These are phyloP conservation scores for Urosaurus nigricauda DNA, from an alignment of 2,797 vertebrate genomes.

Conservation along the genomic window DNA sequence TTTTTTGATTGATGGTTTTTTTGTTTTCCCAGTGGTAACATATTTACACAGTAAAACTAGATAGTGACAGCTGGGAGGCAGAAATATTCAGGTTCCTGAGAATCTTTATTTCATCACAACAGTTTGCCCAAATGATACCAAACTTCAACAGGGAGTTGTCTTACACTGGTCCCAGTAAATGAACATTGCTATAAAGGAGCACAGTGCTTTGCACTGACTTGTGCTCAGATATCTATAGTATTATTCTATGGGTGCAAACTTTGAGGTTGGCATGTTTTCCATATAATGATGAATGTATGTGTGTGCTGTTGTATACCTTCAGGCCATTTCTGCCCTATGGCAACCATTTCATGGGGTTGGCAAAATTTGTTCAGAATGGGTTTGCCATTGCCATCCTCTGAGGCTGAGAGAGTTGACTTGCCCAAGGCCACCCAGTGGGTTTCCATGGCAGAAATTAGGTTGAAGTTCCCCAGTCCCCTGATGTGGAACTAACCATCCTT, in stretches of 20 bases:
- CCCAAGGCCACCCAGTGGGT: no score
- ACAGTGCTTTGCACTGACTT: neutral
- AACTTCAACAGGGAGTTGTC: neutral
- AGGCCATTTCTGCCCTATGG: no score
- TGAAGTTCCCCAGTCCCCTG: neutral
- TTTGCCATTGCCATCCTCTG: no score
- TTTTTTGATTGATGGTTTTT: constrained; percentile 26
- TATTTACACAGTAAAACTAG: constrained; percentile 48
- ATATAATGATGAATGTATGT: neutral
- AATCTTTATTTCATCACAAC: constrained; percentile 42
- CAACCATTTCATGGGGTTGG: no score
- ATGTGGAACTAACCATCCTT: neutral
- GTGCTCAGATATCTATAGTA: neutral
- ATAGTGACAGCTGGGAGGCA: constrained; percentile 43
- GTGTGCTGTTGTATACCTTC: no score
- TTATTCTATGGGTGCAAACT: neutral
- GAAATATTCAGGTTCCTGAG: neutral
- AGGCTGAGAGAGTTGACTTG: no score
- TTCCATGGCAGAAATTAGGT: neutral
- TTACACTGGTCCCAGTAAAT: neutral
- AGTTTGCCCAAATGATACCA: constrained; percentile 41
- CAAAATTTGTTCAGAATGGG: no score
- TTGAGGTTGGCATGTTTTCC: neutral
- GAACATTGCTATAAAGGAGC: neutral
- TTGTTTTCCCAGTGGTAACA: constrained; percentile 13